These are phyloP conservation scores for Danio albolineatus DNA, from an alignment of 2,797 vertebrate genomes.

Conservation along the genomic window DNA sequence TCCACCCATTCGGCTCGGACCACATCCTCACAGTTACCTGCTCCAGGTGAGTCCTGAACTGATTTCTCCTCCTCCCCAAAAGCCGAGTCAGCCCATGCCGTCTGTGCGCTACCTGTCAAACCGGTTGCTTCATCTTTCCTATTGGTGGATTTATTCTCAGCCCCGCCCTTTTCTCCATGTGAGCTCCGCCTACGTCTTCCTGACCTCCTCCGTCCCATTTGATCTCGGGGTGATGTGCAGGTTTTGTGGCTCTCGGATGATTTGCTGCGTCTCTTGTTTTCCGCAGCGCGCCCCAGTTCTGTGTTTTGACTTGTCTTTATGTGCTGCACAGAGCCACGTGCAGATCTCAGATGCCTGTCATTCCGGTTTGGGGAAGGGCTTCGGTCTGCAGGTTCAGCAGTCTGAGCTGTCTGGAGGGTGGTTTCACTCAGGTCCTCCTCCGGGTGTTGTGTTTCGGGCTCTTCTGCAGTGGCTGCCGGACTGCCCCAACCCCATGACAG, in stretches of 20 bases:
- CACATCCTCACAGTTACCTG: conserved; percentile 52
- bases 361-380: conserved; percentile 65
- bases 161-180: conserved; percentile 49
- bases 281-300: conserved; percentile 24
- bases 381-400: conserved; percentile 54
- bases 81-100: conserved; percentile 59
- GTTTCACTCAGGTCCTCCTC: conserved; percentile 60
- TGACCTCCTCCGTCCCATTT: conserved; percentile 76
- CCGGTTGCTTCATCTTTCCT: conserved; percentile 46
- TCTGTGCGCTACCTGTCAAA: conserved; percentile 45
- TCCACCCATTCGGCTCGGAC: conserved; percentile 31
- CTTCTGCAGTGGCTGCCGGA: conserved; percentile 61
- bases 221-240: neutral
- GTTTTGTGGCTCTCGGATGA: conserved; percentile 3
- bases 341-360: conserved; percentile 73
- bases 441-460: conserved; percentile 49
- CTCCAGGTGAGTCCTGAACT: conserved; percentile 42
- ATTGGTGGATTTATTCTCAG: conserved; percentile 59
- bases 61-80: conserved; percentile 53
- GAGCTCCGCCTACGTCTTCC: conserved; percentile 56
- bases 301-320: too few relatives aligned
- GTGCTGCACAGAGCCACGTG: conserved; percentile 6
- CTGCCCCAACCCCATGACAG: conserved; percentile 69
- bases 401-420: conserved; percentile 44
- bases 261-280: conserved; percentile 59